These are phyloP conservation scores for Hystrix cristata DNA, from an alignment of 2,113 vertebrate genomes.

Conservation along the genomic window DNA sequence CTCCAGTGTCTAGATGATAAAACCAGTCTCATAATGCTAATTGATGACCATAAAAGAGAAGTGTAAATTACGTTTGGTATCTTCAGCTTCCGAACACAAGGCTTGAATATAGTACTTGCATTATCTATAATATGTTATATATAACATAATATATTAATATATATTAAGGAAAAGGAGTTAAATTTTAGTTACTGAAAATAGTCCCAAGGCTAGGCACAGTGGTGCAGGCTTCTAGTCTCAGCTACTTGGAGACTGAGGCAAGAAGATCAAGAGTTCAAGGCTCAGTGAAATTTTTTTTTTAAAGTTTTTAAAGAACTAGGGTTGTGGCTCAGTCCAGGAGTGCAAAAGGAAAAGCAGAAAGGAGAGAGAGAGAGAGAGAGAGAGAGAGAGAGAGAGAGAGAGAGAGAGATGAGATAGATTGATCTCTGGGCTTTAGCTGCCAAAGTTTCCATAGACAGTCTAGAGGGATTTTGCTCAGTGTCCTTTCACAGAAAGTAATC, in stretches of 20 bases:
- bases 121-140: neutral
- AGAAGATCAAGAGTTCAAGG: neutral
- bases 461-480: neutral
- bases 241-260: neutral
- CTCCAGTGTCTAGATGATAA: neutral
- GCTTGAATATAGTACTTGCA: neutral
- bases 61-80: neutral
- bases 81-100: constrained; percentile 10
- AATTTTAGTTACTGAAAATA: constrained; percentile 42
- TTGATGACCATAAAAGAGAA: neutral
- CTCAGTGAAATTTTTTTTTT: neutral
- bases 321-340: neutral
- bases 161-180: neutral
- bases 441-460: neutral
- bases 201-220: neutral
- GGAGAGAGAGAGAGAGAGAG: neutral
- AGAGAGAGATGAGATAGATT: neutral
- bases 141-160: neutral
- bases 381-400: neutral
- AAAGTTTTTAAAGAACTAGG: neutral
- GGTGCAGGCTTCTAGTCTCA: neutral
- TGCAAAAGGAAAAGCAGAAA: neutral
- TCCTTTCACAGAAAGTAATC: neutral
- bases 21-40: neutral
- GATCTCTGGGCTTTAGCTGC: neutral